Percentiles rank a stretch among this genome's conserved stretches.
phyloP scores from a whole-genome alignment of 2,888 invertebrate genomes.

The Heliconius aoede region DNA sequence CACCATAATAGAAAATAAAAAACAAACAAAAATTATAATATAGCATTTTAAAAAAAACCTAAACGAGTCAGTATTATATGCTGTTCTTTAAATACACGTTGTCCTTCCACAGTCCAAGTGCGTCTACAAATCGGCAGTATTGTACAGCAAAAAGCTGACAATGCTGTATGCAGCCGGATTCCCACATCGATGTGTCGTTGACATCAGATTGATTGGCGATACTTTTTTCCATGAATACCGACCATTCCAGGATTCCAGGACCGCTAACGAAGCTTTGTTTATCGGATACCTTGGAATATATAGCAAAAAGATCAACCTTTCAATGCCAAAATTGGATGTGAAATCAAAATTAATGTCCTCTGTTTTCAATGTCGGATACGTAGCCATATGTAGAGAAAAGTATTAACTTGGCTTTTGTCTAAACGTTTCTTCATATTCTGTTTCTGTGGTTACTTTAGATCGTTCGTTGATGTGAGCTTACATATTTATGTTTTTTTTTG shows the following conservation, averaged over 20 bases:
- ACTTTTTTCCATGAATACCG: conserved; percentile 65
- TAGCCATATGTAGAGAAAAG: conserved; percentile 35
- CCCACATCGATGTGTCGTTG: conserved; percentile 78
- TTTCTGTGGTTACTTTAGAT: background rate
- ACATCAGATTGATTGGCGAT: conserved; percentile 69
- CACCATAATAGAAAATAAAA: background rate
- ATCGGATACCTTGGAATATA: conserved; percentile 54
- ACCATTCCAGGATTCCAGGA: conserved; percentile 57
- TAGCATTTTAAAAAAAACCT: background rate
- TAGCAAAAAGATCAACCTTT: conserved; percentile 46
- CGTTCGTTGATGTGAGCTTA: background rate
- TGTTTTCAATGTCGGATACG: conserved; percentile 30
- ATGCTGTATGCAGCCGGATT: conserved; percentile 66
- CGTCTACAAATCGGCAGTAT: conserved; percentile 46
- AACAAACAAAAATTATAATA: background rate
- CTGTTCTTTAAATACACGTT: conserved; percentile 35
- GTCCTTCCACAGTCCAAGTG: conserved; percentile 32
- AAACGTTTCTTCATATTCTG: conserved; percentile 2
- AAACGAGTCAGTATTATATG: conserved; percentile 4
- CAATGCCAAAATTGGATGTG: conserved; percentile 41
- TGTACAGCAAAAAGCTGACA: conserved; percentile 60
- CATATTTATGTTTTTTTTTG: conserved; percentile 10
- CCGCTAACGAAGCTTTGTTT: conserved; percentile 64
- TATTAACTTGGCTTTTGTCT: conserved; percentile 26
- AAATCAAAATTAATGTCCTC: conserved; percentile 40